Percentiles rank a stretch among this genome's conserved stretches.
Evolutionary conservation across 2,888 invertebrate species (phyloP).

Genomic region (Orthosia gothica): DNA sequence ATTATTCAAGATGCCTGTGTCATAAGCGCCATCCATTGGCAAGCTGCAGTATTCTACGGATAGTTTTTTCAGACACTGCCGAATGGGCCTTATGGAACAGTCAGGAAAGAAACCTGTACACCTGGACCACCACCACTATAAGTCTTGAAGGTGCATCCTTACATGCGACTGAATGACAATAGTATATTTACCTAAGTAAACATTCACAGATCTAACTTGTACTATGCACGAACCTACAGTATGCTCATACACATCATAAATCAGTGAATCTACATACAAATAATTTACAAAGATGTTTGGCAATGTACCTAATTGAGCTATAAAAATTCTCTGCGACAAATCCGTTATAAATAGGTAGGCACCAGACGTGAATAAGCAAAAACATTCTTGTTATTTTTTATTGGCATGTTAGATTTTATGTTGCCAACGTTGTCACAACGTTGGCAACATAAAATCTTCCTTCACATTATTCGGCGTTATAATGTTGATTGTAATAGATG

Average conservation of each 20-base stretch:
- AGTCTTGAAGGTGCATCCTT: no score
- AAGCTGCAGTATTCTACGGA: no score
- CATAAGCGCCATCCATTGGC: no score
- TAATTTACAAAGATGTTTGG: conserved; percentile 57
- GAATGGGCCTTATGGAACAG: no score
- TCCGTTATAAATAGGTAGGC: conserved; percentile 40
- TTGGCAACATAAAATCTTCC: no score
- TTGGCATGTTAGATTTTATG: conserved; percentile 52
- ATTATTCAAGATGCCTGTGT: no score
- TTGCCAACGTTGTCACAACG: background rate
- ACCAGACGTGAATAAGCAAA: conserved; percentile 38
- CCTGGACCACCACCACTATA: no score
- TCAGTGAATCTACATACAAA: conserved; percentile 24
- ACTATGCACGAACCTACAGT: conserved; percentile 6
- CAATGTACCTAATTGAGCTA: conserved; percentile 59
- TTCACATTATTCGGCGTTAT: background rate
- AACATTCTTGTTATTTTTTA: conserved; percentile 54
- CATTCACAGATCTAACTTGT: conserved; percentile 1
- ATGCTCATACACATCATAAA: background rate
- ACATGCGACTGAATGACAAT: no score
- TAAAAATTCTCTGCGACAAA: conserved; percentile 48
- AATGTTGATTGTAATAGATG: background rate
- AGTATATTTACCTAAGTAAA: no score
- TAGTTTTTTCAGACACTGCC: no score
- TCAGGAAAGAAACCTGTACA: no score